Evolutionary conservation across 2,797 vertebrate genomes (phyloP).

Genomic region (Dendrocincla tyrannina): DNA sequence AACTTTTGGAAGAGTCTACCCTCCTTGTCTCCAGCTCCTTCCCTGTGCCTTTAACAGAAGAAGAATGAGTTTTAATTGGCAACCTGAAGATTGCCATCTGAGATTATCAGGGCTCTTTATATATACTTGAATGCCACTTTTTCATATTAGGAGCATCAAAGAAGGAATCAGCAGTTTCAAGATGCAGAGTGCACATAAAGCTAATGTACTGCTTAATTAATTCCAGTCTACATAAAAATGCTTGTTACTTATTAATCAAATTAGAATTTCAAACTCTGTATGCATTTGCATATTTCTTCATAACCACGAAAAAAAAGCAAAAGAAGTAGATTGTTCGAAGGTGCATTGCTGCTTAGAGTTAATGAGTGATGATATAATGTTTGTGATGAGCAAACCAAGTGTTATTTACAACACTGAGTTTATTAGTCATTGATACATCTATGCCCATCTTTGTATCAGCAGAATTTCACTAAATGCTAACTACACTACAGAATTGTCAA

Average conservation of each 20-base stretch:
- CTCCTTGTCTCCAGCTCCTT: not conserved
- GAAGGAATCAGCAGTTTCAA: not conserved
- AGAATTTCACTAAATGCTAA: not conserved
- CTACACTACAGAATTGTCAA: not conserved
- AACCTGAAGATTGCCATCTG: not conserved
- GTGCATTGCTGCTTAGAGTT: not conserved
- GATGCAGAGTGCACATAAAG: not conserved
- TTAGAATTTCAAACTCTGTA: not conserved
- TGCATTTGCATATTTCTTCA: not conserved
- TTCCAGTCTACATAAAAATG: not conserved
- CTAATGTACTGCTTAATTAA: slow-evolving; percentile 22
- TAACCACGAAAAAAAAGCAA: not conserved
- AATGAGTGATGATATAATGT: not conserved
- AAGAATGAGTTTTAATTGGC: not conserved
- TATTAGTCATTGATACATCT: not conserved
- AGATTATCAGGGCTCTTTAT: not conserved
- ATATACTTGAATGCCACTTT: not conserved
- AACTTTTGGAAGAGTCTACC: not conserved
- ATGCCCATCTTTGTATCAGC: not conserved
- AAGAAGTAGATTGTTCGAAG: not conserved
- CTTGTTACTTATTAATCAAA: not conserved
- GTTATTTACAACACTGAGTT: not conserved
- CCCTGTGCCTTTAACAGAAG: not conserved
- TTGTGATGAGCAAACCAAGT: not conserved
- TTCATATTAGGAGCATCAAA: not conserved